These are phyloP conservation scores for Octomys mimax DNA, from an alignment of 2,797 vertebrate genomes.

Conservation along the genomic window DNA sequence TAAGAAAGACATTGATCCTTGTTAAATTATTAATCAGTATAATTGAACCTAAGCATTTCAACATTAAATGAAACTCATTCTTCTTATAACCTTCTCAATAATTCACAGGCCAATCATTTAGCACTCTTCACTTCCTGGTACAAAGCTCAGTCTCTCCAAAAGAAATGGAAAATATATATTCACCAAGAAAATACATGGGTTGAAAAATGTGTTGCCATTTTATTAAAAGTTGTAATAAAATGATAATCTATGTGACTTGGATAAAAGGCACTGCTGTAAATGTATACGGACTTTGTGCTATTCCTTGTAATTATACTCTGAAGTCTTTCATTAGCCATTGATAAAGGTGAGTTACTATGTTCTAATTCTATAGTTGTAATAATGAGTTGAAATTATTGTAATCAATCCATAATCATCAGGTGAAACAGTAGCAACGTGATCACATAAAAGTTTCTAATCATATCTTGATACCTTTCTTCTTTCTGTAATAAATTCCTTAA, in stretches of 20 bases:
- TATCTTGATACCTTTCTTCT: constrained; percentile 6
- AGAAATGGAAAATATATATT: neutral
- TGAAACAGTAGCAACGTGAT: neutral
- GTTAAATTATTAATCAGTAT: neutral
- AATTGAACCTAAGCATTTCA: neutral
- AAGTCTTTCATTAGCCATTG: neutral
- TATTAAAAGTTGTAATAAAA: neutral
- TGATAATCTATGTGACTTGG: neutral
- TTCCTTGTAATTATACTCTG: neutral
- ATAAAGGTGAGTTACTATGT: neutral
- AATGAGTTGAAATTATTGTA: constrained; percentile 37
- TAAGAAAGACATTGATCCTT: neutral
- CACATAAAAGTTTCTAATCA: neutral
- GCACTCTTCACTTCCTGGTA: neutral
- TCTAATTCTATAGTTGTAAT: neutral
- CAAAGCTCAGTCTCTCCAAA: neutral
- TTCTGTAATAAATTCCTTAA: constrained; percentile 36
- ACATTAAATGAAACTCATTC: neutral
- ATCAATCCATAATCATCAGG: neutral
- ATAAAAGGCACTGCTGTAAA: neutral
- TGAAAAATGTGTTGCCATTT: neutral
- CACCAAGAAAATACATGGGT: neutral
- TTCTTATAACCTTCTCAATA: neutral
- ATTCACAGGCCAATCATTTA: neutral
- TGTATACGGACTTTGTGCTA: neutral